Evolutionary conservation across 2,113 vertebrate genomes (phyloP).

Genomic region (Penelope pileata): DNA sequence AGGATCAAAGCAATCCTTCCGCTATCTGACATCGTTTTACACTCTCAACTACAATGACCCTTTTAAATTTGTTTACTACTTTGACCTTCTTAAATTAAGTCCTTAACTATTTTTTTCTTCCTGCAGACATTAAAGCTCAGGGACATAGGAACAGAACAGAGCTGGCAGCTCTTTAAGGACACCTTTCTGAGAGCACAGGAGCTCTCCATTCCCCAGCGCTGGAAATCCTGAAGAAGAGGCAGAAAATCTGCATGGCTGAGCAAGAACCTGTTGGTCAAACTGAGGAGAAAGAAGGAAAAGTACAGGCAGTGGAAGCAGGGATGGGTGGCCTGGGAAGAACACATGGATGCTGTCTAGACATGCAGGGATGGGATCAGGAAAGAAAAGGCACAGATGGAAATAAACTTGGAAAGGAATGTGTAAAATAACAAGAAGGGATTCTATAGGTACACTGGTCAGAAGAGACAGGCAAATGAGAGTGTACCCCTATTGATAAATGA

Average conservation of each 20-base stretch:
- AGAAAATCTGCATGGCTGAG: not conserved
- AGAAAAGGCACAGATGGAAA: not conserved
- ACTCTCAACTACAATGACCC: slow-evolving; percentile 53
- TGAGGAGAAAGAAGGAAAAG: not conserved
- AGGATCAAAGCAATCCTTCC: slow-evolving; percentile 67
- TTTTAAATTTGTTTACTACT: slow-evolving; percentile 72
- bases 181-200: not conserved
- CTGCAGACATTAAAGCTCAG: slow-evolving; percentile 35
- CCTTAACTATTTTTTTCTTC: slow-evolving; percentile 7
- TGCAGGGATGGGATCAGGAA: not conserved
- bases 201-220: not conserved
- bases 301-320: not conserved
- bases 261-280: not conserved
- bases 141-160: not conserved
- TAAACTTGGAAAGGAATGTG: no score
- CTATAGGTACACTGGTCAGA: no score
- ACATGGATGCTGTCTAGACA: not conserved
- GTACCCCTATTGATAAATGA: no score
- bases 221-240: not conserved
- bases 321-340: not conserved
- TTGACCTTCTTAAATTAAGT: slow-evolving; percentile 60
- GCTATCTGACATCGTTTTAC: slow-evolving; percentile 36
- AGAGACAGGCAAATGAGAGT: no score
- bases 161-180: not conserved
- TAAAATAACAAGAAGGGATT: no score